phyloP scores from a whole-genome alignment of 2,113 vertebrate species.

The Mellivora capensis region DNA sequence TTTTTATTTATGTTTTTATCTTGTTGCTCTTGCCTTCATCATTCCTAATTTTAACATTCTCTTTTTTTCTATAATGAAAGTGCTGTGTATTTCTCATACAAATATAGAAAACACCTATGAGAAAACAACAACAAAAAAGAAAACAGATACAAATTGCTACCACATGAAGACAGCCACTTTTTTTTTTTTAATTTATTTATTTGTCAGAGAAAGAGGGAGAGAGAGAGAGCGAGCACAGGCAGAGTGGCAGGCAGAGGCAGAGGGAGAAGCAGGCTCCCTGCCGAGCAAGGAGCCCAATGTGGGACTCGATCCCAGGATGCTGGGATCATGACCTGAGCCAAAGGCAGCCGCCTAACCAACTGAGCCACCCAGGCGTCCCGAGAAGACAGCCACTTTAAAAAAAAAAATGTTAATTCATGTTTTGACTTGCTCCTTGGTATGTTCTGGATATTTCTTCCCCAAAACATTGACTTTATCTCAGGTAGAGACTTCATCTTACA shows the following conservation, averaged over 20 bases:
- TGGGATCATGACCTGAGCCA: too few species aligned
- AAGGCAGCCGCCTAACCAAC: too few species aligned
- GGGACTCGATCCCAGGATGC: too few species aligned
- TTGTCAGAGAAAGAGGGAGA: too few species aligned
- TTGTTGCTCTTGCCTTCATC: background rate
- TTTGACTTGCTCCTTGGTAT: background rate
- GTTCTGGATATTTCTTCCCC: background rate
- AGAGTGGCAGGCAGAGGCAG: too few species aligned
- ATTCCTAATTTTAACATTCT: background rate
- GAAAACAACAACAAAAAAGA: background rate
- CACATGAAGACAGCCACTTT: background rate
- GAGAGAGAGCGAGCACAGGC: too few species aligned
- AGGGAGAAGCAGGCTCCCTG: too few species aligned
- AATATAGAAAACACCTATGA: background rate
- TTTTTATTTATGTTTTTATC: background rate
- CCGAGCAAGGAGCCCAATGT: too few species aligned
- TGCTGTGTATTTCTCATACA: background rate
- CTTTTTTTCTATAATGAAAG: background rate
- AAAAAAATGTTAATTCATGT: background rate
- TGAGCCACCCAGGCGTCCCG: too few species aligned
- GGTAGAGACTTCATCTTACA: background rate
- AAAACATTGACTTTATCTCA: background rate
- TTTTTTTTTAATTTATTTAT: too few species aligned
- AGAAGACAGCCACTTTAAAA: background rate
- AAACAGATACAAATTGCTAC: background rate